Evolutionary conservation across 2,797 vertebrate genomes (phyloP).

Genomic region (Acipenser transmontanus): DNA sequence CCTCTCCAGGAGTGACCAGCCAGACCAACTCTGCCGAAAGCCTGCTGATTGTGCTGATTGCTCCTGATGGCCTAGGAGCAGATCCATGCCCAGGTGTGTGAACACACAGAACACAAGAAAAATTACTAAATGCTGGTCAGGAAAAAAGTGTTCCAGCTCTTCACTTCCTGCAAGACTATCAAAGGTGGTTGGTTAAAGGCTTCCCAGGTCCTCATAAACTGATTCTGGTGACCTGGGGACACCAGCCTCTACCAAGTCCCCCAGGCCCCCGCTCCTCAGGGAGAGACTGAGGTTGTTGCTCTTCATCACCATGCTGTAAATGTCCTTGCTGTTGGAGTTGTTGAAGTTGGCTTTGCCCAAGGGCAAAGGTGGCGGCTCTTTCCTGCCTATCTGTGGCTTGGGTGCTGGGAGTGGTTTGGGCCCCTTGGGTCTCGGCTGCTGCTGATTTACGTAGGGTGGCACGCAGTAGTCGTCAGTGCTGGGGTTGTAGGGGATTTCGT

Average conservation of each 20-base stretch:
- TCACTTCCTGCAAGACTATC: too few species aligned
- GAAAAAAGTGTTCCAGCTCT: too few species aligned
- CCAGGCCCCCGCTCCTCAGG: background rate
- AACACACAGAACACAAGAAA: too few species aligned
- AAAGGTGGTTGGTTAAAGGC: background rate
- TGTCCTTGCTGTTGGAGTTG: constrained; percentile 60
- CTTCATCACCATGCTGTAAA: constrained; percentile 77
- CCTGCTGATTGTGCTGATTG: too few species aligned
- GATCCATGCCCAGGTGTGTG: too few species aligned
- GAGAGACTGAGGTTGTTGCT: constrained; percentile 23
- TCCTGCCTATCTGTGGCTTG: constrained; percentile 55
- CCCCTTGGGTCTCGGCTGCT: constrained; percentile 39
- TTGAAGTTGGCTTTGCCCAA: constrained; percentile 51
- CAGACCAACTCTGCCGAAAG: too few species aligned
- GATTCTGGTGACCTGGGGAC: background rate
- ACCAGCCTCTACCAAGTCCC: constrained; percentile 27
- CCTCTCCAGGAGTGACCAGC: too few species aligned
- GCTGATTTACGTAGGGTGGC: constrained; percentile 38
- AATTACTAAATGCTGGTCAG: too few species aligned
- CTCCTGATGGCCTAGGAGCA: too few species aligned
- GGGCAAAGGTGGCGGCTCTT: constrained; percentile 42
- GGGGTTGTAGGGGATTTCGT: constrained; percentile 60
- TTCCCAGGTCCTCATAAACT: constrained; percentile 43
- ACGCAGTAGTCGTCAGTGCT: constrained; percentile 51
- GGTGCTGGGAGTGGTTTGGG: constrained; percentile 73